These are phyloP conservation scores for Troides helena DNA, from an alignment of 2,888 invertebrate species.

Conservation along the genomic window DNA sequence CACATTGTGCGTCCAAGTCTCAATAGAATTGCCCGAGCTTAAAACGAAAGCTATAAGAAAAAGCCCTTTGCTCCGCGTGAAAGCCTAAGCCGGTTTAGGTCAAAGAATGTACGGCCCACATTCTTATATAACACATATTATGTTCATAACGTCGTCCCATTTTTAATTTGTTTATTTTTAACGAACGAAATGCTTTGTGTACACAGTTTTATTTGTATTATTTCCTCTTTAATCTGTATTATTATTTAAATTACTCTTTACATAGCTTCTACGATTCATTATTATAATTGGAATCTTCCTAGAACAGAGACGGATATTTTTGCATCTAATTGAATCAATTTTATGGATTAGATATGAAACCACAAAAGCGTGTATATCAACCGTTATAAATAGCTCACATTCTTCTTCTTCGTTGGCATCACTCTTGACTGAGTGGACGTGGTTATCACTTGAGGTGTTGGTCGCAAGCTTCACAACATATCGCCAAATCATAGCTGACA, in stretches of 20 bases:
- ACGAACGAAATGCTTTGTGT: constrained; percentile 27
- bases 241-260: not conserved
- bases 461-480: no score
- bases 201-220: not conserved
- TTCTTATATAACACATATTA: constrained; percentile 45
- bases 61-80: constrained; percentile 56
- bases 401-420: no score
- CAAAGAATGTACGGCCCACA: constrained; percentile 45
- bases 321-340: no score
- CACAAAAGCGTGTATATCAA: no score
- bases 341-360: no score
- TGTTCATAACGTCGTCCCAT: constrained; percentile 52
- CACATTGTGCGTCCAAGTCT: constrained; percentile 50
- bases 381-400: no score
- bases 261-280: not conserved
- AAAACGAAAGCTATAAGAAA: constrained; percentile 49
- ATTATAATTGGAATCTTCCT: no score
- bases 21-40: constrained; percentile 54
- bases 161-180: constrained; percentile 39
- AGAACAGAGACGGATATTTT: no score
- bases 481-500: no score
- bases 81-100: constrained; percentile 58
- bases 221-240: not conserved
- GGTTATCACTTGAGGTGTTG: no score
- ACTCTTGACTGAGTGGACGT: no score